Conservation (phyloP, 2,888 invertebrate genomes). For the Scrobipalpa costella region DNA sequence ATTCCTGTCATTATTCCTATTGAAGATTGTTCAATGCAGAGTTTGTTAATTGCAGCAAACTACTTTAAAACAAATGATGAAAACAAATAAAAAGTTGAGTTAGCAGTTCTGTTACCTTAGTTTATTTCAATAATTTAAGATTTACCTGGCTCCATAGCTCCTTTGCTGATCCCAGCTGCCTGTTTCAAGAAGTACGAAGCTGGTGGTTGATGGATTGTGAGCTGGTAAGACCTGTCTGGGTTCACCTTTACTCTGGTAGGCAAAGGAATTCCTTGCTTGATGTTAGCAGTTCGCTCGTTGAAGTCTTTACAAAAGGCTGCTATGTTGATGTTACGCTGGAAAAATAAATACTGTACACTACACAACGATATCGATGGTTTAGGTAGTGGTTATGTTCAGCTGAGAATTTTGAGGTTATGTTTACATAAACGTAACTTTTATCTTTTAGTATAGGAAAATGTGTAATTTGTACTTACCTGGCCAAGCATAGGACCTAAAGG, state of each 20-base stretch:
- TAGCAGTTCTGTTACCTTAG: neutral
- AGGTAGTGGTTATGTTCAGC: neutral
- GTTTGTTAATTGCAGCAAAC: too few relatives aligned
- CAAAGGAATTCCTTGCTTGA: conserved; percentile 94
- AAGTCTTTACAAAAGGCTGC: conserved; percentile 98
- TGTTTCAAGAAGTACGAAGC: conserved; percentile 93
- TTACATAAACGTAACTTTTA: conserved; percentile 30
- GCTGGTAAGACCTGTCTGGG: conserved; percentile 91
- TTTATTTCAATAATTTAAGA: too few relatives aligned
- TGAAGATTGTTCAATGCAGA: too few relatives aligned
- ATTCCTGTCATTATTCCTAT: too few relatives aligned
- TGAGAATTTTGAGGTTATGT: conserved; percentile 34
- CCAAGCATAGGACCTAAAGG: conserved; percentile 98
- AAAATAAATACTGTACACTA: conserved; percentile 34
- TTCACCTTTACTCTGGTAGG: conserved; percentile 91
- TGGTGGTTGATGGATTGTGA: conserved; percentile 94
- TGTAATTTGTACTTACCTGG: conserved; percentile 83
- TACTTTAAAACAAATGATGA: too few relatives aligned
- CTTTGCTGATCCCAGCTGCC: conserved; percentile 95
- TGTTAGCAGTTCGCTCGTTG: conserved; percentile 93
- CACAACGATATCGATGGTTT: too few relatives aligned
- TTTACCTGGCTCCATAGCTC: conserved; percentile 84
- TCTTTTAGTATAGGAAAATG: neutral
- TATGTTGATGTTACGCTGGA: conserved; percentile 96
- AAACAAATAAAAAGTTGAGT: too few relatives aligned